Conservation (phyloP, 2,888 invertebrate species). For the Schizaphis graminum region DNA sequence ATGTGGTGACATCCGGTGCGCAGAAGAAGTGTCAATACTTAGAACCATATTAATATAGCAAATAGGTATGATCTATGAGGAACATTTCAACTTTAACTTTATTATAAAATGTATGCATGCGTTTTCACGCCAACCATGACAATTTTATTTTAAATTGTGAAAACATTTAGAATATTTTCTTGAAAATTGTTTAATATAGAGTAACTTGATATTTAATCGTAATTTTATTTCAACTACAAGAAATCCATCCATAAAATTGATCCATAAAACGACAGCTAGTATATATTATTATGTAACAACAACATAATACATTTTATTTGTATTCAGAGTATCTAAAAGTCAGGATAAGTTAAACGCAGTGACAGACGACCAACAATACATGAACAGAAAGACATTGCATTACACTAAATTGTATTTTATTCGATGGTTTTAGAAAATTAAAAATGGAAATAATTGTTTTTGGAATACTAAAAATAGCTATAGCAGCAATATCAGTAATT, state of each 20-base stretch:
- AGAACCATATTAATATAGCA: too few relatives aligned
- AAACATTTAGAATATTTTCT: not conserved
- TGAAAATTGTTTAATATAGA: not conserved
- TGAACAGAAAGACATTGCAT: not conserved
- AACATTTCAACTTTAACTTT: too few relatives aligned
- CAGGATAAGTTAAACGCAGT: not conserved
- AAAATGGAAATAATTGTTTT: not conserved
- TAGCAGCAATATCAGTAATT: not conserved
- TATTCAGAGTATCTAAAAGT: not conserved
- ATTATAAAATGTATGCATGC: too few relatives aligned
- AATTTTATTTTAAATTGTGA: too few relatives aligned
- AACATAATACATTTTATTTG: not conserved
- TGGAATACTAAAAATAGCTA: not conserved
- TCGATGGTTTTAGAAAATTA: not conserved
- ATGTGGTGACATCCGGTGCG: too few relatives aligned
- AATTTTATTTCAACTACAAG: not conserved
- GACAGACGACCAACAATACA: not conserved
- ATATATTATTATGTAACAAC: not conserved
- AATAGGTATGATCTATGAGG: too few relatives aligned
- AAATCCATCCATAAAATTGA: not conserved
- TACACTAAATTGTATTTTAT: not conserved
- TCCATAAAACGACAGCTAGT: not conserved
- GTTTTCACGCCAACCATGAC: too few relatives aligned
- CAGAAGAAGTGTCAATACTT: too few relatives aligned
- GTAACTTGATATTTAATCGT: not conserved